Evolutionary conservation across 2,888 invertebrate species (phyloP).

Genomic region (Azorinus chamasolen): DNA sequence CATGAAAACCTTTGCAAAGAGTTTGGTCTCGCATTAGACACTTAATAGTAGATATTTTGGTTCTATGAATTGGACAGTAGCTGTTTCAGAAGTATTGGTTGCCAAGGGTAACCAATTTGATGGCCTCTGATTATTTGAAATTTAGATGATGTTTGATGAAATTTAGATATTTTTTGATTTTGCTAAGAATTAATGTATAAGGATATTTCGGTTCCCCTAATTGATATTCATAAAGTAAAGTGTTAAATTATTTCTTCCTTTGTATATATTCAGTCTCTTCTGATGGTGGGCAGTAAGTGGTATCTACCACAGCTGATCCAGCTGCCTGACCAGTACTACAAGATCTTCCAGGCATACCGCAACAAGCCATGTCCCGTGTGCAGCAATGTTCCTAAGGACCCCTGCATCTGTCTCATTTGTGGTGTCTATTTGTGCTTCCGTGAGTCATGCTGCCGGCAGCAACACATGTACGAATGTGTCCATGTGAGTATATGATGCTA

Average conservation of each 20-base stretch:
- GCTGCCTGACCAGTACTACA: constrained; percentile 96
- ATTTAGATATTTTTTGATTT: too few relatives aligned
- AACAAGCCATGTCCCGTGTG: constrained; percentile 95
- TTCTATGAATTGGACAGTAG: too few relatives aligned
- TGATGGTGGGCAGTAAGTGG: constrained; percentile 82
- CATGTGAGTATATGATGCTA: constrained; percentile 87
- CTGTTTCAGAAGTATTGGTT: too few relatives aligned
- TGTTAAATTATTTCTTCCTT: too few relatives aligned
- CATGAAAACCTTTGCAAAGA: background rate
- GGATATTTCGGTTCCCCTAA: too few relatives aligned
- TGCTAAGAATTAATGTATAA: too few relatives aligned
- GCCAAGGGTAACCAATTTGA: too few relatives aligned
- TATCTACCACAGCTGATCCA: constrained; percentile 93
- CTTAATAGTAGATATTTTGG: too few relatives aligned
- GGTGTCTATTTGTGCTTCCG: constrained; percentile 95
- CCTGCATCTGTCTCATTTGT: constrained; percentile 96
- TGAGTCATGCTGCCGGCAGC: constrained; percentile 88
- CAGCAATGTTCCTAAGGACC: constrained; percentile 95
- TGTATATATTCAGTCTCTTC: constrained; percentile 73
- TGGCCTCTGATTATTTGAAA: too few relatives aligned
- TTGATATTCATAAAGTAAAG: too few relatives aligned
- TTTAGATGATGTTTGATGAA: too few relatives aligned
- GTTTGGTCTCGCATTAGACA: too few relatives aligned
- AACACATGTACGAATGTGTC: constrained; percentile 93
- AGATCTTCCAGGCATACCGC: constrained; percentile 96